Conservation (phyloP, 2,888 invertebrate species). For the Meta bourneti region DNA sequence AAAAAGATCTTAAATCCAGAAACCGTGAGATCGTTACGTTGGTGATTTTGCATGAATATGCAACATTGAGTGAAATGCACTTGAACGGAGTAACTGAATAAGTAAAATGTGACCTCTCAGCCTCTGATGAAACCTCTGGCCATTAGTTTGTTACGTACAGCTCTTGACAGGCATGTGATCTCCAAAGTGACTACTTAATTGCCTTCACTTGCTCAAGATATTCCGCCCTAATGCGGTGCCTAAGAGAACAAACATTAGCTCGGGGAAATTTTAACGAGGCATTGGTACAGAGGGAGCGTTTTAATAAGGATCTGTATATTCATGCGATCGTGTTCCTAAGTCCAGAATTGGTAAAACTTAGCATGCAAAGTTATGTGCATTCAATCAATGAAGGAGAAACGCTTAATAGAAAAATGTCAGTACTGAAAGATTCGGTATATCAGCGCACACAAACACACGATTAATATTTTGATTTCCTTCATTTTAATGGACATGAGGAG, state of each 20-base stretch:
- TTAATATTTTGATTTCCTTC: neutral
- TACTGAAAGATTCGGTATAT: neutral
- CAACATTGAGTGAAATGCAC: neutral
- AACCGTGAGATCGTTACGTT: neutral
- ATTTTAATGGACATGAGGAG: neutral
- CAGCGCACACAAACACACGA: neutral
- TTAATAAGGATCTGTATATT: conserved; percentile 41
- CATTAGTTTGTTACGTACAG: conserved; percentile 50
- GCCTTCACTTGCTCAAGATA: conserved; percentile 25
- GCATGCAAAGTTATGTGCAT: conserved; percentile 7
- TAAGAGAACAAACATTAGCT: conserved; percentile 48
- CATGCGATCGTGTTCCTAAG: conserved; percentile 2
- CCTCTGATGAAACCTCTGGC: conserved; percentile 38
- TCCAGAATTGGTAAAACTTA: conserved; percentile 25
- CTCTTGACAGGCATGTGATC: conserved; percentile 32
- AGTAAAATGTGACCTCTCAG: neutral
- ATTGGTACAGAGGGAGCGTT: conserved; percentile 29
- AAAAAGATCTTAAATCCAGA: too few species aligned
- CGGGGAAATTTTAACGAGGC: conserved; percentile 48
- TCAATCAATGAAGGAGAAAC: conserved; percentile 28
- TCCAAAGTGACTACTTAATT: conserved; percentile 35
- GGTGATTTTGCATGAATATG: neutral
- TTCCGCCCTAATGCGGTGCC: conserved; percentile 35
- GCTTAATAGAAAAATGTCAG: conserved; percentile 5
- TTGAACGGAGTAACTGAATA: neutral